Evolutionary conservation across 2,888 invertebrate genomes (phyloP).

Genomic region (Heliconius ismenius): DNA sequence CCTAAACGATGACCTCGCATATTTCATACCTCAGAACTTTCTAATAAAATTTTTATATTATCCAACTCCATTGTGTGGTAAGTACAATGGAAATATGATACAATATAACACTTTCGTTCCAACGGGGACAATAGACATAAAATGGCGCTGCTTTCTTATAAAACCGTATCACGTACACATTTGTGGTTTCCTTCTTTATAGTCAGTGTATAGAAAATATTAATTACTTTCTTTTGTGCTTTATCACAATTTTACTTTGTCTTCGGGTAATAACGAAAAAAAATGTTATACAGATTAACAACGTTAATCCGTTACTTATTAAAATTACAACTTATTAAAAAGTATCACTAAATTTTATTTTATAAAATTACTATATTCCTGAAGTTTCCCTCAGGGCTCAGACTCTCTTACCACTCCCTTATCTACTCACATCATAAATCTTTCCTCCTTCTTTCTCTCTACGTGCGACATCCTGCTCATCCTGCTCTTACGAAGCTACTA

Average conservation of each 20-base stretch:
- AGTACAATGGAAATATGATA: conserved; percentile 32
- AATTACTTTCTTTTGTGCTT: neutral
- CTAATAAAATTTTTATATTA: conserved; percentile 2
- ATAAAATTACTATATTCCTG: neutral
- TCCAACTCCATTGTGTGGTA: conserved; percentile 25
- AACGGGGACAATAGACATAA: conserved; percentile 25
- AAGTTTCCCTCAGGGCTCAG: no score
- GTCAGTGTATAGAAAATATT: neutral
- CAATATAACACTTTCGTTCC: conserved; percentile 34
- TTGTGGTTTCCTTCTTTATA: conserved; percentile 5
- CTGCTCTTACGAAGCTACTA: no score
- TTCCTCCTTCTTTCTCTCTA: no score
- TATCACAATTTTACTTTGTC: neutral
- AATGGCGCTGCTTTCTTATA: conserved; percentile 22
- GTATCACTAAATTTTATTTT: neutral
- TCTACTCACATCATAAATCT: no score
- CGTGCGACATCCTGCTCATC: no score
- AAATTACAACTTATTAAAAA: neutral
- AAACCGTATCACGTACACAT: conserved; percentile 15
- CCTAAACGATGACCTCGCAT: neutral
- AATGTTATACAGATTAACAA: no score
- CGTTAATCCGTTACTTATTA: no score
- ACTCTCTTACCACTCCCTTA: no score
- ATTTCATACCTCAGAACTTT: neutral
- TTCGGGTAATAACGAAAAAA: neutral